A percentile compares a stretch with the other conserved stretches of the same genome.
phyloP scores from a whole-genome alignment of 1,140 invertebrate species.

The Thrips palmi region DNA sequence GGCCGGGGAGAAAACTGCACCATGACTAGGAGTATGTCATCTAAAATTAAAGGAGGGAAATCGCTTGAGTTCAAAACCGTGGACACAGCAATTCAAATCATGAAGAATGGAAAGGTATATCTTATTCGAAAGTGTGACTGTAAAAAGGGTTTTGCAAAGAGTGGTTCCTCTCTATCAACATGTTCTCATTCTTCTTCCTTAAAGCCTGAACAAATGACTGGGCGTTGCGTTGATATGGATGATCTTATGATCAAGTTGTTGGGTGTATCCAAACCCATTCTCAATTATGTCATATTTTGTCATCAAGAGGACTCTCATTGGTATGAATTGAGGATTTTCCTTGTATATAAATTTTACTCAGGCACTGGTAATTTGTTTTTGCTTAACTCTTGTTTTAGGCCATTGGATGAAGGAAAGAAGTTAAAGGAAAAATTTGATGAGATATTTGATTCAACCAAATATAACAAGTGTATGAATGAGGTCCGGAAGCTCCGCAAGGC shows the following conservation, averaged over 20 bases:
- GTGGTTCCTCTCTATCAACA: background rate
- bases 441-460: slow-evolving; percentile 88
- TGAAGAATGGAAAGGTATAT: slow-evolving; percentile 20
- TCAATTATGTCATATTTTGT: slow-evolving; percentile 95
- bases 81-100: slow-evolving; percentile 39
- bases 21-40: slow-evolving; percentile 40
- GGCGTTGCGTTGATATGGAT: slow-evolving; percentile 54
- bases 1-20: slow-evolving; percentile 34
- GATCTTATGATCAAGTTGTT: slow-evolving; percentile 40
- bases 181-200: slow-evolving; percentile 3
- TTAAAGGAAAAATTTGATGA: slow-evolving; percentile 95
- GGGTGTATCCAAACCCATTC: slow-evolving; percentile 83
- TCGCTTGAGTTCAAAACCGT: slow-evolving; percentile 41
- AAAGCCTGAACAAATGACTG: slow-evolving; percentile 27
- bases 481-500: slow-evolving; percentile 52
- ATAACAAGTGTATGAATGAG: slow-evolving; percentile 78
- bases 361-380: background rate
- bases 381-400: slow-evolving; percentile 31
- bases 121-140: background rate
- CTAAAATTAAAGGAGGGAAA: slow-evolving; percentile 33
- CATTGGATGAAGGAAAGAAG: slow-evolving; percentile 81
- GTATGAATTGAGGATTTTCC: slow-evolving; percentile 21
- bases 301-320: slow-evolving; percentile 97
- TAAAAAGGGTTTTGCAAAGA: slow-evolving; percentile 7
- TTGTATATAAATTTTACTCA: slow-evolving; percentile 1